These are phyloP conservation scores for Dendropsophus ebraccatus DNA, from an alignment of 2,113 vertebrate species.

Conservation along the genomic window DNA sequence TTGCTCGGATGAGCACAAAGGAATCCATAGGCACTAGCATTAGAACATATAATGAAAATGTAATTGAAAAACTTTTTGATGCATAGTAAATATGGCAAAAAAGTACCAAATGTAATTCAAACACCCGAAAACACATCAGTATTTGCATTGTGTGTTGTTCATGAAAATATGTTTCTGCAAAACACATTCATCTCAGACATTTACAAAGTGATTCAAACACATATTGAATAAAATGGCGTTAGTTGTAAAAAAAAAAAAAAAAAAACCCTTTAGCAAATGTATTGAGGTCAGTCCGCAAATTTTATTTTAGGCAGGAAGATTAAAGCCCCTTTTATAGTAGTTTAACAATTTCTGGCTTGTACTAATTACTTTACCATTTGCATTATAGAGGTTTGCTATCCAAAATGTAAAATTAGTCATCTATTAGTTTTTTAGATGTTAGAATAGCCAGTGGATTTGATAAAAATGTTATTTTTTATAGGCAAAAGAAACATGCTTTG, in stretches of 20 bases:
- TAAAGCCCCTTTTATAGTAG: not conserved
- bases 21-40: conserved; percentile 76
- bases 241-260: not conserved
- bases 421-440: not conserved
- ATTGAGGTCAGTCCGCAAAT: not conserved
- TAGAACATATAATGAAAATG: conserved; percentile 77
- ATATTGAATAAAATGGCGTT: not conserved
- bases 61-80: conserved; percentile 76
- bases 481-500: no score
- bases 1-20: conserved; percentile 83
- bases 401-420: no score
- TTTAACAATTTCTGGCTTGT: not conserved
- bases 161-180: not conserved
- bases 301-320: not conserved
- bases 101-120: conserved; percentile 33
- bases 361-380: not conserved
- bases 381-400: not conserved
- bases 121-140: conserved; percentile 11
- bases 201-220: not conserved
- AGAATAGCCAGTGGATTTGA: not conserved
- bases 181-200: conserved; percentile 11
- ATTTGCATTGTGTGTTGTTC: conserved; percentile 9
- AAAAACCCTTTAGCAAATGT: not conserved
- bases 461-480: not conserved
- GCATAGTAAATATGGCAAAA: conserved; percentile 71